These are phyloP conservation scores for Tragelaphus buxtoni DNA, from an alignment of 2,113 vertebrate genomes.

Conservation along the genomic window DNA sequence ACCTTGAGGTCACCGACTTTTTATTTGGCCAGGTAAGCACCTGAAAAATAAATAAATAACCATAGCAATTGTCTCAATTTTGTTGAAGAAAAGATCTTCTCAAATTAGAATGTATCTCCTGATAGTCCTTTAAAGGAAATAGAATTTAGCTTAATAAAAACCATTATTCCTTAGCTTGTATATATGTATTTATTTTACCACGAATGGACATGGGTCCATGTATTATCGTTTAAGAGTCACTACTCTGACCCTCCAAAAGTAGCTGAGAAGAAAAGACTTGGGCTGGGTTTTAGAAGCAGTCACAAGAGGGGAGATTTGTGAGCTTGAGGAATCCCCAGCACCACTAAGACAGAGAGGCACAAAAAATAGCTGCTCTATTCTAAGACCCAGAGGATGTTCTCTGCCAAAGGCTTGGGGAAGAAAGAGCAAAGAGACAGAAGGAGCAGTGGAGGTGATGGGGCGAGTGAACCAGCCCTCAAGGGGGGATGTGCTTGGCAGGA, in stretches of 20 bases:
- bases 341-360: neutral
- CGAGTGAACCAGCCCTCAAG: fast-evolving
- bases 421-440: neutral
- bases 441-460: neutral
- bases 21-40: neutral
- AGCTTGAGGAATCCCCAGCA: neutral
- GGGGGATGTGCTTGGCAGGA: fast-evolving
- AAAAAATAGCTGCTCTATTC: neutral
- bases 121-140: neutral
- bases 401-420: neutral
- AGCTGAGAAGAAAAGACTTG: neutral
- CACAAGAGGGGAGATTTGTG: neutral
- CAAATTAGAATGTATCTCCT: neutral
- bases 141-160: neutral
- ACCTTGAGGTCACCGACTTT: neutral
- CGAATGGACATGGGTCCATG: too few species aligned
- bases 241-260: neutral
- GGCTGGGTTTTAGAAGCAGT: too few species aligned
- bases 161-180: neutral
- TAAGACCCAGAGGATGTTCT: neutral
- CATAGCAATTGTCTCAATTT: neutral
- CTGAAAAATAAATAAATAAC: neutral
- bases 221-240: neutral
- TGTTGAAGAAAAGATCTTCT: neutral
- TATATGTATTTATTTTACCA: neutral